Base-by-base conservation (phyloP, 2,113 vertebrate genomes). In the Muscicapa adusta region DNA sequence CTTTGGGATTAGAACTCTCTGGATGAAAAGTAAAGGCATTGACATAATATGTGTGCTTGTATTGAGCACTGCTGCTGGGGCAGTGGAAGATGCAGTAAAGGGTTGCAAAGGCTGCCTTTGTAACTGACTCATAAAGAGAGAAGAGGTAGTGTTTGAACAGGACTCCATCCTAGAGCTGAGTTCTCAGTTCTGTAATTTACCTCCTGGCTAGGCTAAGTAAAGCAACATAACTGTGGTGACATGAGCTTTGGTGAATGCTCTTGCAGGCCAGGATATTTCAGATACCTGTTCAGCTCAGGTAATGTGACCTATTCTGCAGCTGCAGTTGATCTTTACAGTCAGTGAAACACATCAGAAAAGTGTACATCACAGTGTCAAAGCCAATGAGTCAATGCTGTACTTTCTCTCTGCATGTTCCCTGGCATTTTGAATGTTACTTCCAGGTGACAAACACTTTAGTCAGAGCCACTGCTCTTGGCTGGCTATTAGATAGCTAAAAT, bases 121-220 rank as follows among this genome's bases (percentile, higher is more conserved):
- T 67, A 81, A 56, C 26, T 33, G 29, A 40, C 19, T 15, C 8
- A 3, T 18, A 34, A 10, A 54, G 50, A 58, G 9, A 66, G 42
- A 5, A 83, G 54, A 65, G 25, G 25, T 45, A 31, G 13, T 77
- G 20, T 85, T 73, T 77, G 56, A 70, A 68, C 17, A 65, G 19
- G 22, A 63, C 60, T 42, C 54, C 14, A 50, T 54, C 68, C 38
- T 60, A 54, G 18, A 80, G 22, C 11, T 87, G 38, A 33, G 25
- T 80, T 87, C 34, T 63, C 47, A 24, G 22, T 87, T 88, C 89
- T 77, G 47, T 57, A 42, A 81, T 60, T 65, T 81, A 58, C 25
- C 25, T 68, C 10, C 38, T 60, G 53, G 38, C 14, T n/a, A 60
- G 34, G 29, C 60, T 50, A 38, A 62, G 14, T 53, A 54, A 89